Percentiles rank a stretch among this genome's conserved stretches.
phyloP scores from a whole-genome alignment of 2,888 invertebrate genomes.

The Diadromus collaris region DNA sequence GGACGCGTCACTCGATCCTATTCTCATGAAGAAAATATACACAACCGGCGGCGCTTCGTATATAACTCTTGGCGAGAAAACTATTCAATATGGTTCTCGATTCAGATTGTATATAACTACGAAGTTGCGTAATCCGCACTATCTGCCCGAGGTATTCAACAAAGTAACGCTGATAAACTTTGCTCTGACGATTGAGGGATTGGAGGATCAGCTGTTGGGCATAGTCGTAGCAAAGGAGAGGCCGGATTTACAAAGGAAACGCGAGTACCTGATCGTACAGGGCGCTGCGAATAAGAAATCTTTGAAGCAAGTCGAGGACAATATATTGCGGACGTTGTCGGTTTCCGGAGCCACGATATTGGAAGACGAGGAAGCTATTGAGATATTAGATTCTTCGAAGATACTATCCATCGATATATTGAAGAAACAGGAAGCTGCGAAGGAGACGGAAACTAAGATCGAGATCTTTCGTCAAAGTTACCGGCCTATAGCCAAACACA shows the following conservation, averaged over 20 bases:
- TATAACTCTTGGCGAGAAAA: slow-evolving; percentile 89
- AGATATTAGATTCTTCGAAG: slow-evolving; percentile 93
- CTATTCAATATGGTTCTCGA: slow-evolving; percentile 88
- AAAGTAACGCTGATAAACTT: slow-evolving; percentile 93
- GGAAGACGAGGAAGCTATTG: slow-evolving; percentile 94
- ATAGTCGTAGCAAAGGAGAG: slow-evolving; percentile 93
- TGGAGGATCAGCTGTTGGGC: slow-evolving; percentile 92
- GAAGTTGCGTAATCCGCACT: slow-evolving; percentile 92
- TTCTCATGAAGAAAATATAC: slow-evolving; percentile 88
- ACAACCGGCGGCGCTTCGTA: slow-evolving; percentile 88
- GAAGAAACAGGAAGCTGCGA: slow-evolving; percentile 89
- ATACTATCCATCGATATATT: slow-evolving; percentile 89
- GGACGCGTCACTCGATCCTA: slow-evolving; percentile 89
- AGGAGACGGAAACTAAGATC: slow-evolving; percentile 89
- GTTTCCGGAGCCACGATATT: slow-evolving; percentile 93
- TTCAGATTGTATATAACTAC: slow-evolving; percentile 92
- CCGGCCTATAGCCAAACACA: slow-evolving; percentile 89
- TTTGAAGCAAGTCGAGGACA: slow-evolving; percentile 91
- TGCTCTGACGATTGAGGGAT: slow-evolving; percentile 90
- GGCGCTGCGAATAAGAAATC: slow-evolving; percentile 90
- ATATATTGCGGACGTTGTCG: slow-evolving; percentile 91
- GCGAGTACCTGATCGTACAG: slow-evolving; percentile 89
- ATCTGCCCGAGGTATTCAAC: slow-evolving; percentile 91
- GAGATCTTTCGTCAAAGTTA: slow-evolving; percentile 89
- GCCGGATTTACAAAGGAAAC: slow-evolving; percentile 91